Conservation (phyloP, 2,797 vertebrate genomes). For the Crax fasciolata region DNA sequence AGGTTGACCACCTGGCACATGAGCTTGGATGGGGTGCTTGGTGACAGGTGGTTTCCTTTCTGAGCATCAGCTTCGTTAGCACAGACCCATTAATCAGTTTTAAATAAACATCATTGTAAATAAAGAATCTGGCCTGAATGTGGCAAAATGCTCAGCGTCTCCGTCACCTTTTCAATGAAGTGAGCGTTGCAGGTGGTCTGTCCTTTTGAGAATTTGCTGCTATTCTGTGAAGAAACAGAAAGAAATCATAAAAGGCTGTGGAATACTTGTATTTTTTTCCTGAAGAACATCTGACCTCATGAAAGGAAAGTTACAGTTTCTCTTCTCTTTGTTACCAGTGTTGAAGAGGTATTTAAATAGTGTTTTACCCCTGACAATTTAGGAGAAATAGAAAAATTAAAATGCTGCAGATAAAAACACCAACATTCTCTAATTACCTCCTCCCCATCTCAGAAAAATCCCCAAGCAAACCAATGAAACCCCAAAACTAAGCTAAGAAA, state of each 20-base stretch:
- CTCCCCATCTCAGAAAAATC: not conserved
- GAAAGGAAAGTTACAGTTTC: slow-evolving; percentile 11
- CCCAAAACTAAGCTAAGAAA: not conserved
- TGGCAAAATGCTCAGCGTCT: not conserved
- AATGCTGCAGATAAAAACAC: slow-evolving; percentile 13
- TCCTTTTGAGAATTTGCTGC: not conserved
- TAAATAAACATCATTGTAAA: slow-evolving; percentile 17
- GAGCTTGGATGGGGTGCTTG: not conserved
- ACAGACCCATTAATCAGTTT: slow-evolving; percentile 56
- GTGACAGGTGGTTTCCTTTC: slow-evolving; percentile 47
- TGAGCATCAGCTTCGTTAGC: slow-evolving; percentile 24
- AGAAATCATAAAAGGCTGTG: not conserved
- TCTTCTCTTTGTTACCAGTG: not conserved
- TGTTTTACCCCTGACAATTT: not conserved
- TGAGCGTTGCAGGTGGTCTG: not conserved
- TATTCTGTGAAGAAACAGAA: not conserved
- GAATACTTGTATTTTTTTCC: not conserved
- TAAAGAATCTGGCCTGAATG: slow-evolving; percentile 10
- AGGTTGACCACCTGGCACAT: not conserved
- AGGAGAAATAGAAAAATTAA: slow-evolving; percentile 39
- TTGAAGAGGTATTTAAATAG: slow-evolving; percentile 31
- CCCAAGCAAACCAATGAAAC: not conserved
- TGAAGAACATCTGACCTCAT: not conserved
- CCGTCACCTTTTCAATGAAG: not conserved
- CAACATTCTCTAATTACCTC: not conserved